phyloP scores from a whole-genome alignment of 2,888 invertebrate genomes.

The Agrochola lychnidis region DNA sequence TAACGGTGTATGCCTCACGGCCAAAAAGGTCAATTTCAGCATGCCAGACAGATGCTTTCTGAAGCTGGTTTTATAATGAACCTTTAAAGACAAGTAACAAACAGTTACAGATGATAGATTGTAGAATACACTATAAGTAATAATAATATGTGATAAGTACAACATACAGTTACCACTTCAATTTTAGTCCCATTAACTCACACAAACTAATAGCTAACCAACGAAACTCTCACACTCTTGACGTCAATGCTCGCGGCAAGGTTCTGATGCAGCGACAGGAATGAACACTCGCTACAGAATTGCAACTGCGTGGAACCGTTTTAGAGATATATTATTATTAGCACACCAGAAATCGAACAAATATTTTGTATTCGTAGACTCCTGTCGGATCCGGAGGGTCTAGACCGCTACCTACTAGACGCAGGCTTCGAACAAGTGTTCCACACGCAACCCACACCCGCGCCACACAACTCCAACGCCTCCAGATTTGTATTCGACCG shows the following conservation, averaged over 20 bases:
- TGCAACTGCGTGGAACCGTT: not conserved
- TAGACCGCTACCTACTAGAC: conserved; percentile 96
- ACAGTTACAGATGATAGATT: not conserved
- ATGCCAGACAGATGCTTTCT: not conserved
- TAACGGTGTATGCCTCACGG: not conserved
- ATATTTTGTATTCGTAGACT: conserved; percentile 85
- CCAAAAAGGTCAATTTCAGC: not conserved
- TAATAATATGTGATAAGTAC: not conserved
- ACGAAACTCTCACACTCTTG: not conserved
- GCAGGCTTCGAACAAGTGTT: conserved; percentile 95
- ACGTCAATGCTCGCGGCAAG: not conserved
- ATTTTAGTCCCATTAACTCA: not conserved
- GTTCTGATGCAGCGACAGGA: not conserved
- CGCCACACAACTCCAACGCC: conserved; percentile 70
- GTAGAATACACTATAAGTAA: not conserved
- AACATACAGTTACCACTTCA: not conserved
- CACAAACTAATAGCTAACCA: not conserved
- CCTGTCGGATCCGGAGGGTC: conserved; percentile 96
- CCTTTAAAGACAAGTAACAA: not conserved
- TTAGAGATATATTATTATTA: no score
- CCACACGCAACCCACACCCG: conserved; percentile 88
- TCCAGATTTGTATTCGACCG: conserved; percentile 85
- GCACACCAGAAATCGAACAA: not conserved
- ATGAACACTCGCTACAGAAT: not conserved
- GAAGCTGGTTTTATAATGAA: not conserved